Evolutionary conservation across 2,113 vertebrate species (phyloP), one percentile per base, ranked within the genome.

Genomic region (Pantherophis guttatus): DNA sequence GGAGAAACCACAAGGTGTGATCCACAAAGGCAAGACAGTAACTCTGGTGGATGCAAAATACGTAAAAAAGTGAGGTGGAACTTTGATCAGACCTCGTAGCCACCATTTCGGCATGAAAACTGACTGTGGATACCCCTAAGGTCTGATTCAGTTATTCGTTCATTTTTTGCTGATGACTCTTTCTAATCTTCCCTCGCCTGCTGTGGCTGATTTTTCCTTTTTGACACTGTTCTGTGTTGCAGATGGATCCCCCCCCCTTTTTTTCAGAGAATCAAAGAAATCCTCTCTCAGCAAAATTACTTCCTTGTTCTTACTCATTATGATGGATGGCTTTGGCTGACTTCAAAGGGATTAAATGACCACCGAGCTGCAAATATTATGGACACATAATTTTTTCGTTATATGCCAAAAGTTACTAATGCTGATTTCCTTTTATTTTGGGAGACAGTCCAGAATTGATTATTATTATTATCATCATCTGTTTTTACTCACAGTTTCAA

Each of bases 141-240:
- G 15, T 19, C 70, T 39, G 96, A 96, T 97, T 96, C 95, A 95
- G 95, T 97, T 96, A 96, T 95, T 95, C 95, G 90, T 90, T 54
- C 75, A 94, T 95, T 95, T 93, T 54, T n/a, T 88, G 53, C 92
- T 86, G 92, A 94, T 96, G 94, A 95, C 94, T 94, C 85, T 92
- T 88, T 62, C 93, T 96, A 96, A 97, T 95, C 95, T 95, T 88
- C 93, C 57, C 90, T 93, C 0, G 0, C 93, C 65, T 81, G 8
- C 91, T 93, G 93, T 39, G 15, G 24, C 91, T 96, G 95, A 95
- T 94, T 94, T 96, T 95, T 86, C 92, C 89, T 2, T 90, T 95
- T 90, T 94, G 91, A 96, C 95, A 92, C 88, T 50, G 26, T 53
- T 52, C 92, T 91, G 87, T 89, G 88, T 59, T 75, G 88, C 55